Conservation (phyloP, 2,888 invertebrate species). For the Sarcophaga caerulescens region DNA sequence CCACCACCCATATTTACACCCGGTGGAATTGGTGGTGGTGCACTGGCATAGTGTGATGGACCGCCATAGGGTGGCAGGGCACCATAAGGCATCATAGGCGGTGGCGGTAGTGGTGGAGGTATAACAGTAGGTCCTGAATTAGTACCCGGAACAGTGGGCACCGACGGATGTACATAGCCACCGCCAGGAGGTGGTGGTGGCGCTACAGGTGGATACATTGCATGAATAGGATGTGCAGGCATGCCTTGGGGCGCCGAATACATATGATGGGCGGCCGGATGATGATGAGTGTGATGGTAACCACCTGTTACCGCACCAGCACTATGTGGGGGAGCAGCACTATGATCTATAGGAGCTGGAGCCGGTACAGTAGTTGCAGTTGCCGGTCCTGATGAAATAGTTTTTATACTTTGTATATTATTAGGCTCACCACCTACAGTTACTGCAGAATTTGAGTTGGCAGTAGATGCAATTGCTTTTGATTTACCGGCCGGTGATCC, state of each 20-base stretch:
- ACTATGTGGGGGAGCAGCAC: slow-evolving; percentile 24
- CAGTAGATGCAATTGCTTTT: slow-evolving; percentile 49
- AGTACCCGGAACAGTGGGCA: slow-evolving; percentile 56
- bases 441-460: slow-evolving; percentile 38
- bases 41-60: slow-evolving; percentile 55
- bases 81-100: slow-evolving; percentile 55
- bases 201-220: slow-evolving; percentile 81
- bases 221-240: slow-evolving; percentile 68
- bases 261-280: slow-evolving; percentile 60
- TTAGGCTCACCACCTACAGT: slow-evolving; percentile 71
- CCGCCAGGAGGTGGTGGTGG: slow-evolving; percentile 74
- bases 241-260: slow-evolving; percentile 69
- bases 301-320: slow-evolving; percentile 49
- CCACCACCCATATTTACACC: slow-evolving; percentile 34
- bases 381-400: slow-evolving; percentile 72
- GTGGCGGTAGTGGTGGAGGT: slow-evolving; percentile 63
- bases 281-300: slow-evolving; percentile 66
- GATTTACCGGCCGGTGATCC: slow-evolving; percentile 68
- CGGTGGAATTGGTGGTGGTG: slow-evolving; percentile 59
- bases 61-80: slow-evolving; percentile 43
- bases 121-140: slow-evolving; percentile 54
- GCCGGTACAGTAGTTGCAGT: slow-evolving; percentile 70
- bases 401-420: slow-evolving; percentile 77
- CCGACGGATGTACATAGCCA: slow-evolving; percentile 70
- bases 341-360: slow-evolving; percentile 63